Conservation (phyloP, 2,113 vertebrate species). For the Propithecus coquereli region DNA sequence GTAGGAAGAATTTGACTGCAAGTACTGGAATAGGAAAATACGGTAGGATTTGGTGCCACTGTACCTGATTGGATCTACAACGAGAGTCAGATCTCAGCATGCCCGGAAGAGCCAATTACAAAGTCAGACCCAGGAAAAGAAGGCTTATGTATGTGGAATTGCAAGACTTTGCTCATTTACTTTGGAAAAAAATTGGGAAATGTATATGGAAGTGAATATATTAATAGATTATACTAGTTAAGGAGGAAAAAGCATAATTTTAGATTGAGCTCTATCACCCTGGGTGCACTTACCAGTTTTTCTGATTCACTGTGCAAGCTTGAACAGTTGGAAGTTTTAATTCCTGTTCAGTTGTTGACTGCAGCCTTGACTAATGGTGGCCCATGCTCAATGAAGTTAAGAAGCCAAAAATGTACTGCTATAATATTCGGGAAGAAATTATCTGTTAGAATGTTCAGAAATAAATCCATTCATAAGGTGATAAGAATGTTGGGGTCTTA, state of each 20-base stretch:
- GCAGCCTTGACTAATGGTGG: not conserved
- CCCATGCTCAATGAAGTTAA: not conserved
- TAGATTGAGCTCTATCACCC: not conserved
- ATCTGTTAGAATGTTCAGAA: no score
- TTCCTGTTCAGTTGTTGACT: not conserved
- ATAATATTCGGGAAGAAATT: not conserved
- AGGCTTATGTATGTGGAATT: not conserved
- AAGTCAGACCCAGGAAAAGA: not conserved
- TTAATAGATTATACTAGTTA: not conserved
- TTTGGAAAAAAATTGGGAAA: not conserved
- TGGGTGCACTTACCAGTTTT: not conserved
- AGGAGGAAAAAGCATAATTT: not conserved
- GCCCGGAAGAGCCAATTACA: not conserved
- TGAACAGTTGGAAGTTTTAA: not conserved
- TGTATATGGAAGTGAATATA: not conserved
- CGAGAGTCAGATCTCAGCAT: not conserved
- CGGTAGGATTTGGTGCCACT: not conserved
- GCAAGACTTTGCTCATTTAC: not conserved
- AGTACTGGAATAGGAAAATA: not conserved
- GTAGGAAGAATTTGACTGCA: not conserved
- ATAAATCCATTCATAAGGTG: not conserved
- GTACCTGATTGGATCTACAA: not conserved
- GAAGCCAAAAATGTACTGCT: not conserved
- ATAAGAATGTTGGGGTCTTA: not conserved
- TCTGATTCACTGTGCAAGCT: not conserved